Conservation (phyloP, 2,888 invertebrate species). For the Carabus problematicus region DNA sequence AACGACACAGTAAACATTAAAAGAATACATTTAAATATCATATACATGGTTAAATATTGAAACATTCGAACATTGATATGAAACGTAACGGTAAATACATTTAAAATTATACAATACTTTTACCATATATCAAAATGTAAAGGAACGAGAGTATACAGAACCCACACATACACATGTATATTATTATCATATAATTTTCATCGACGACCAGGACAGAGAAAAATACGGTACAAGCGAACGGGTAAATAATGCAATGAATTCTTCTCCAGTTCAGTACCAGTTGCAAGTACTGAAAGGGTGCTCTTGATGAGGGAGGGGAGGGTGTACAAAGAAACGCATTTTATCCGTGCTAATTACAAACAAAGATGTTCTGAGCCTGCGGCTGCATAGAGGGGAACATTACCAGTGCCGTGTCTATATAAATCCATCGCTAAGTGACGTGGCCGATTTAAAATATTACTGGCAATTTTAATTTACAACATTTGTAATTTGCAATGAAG, state of each 20-base stretch:
- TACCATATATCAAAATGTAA: constrained; percentile 27
- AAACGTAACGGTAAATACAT: constrained; percentile 4
- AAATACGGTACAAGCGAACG: not conserved
- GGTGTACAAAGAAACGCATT: constrained; percentile 18
- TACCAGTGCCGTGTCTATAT: no score
- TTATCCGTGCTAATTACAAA: constrained; percentile 19
- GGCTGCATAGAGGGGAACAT: not conserved
- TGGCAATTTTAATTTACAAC: no score
- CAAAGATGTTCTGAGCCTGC: constrained; percentile 3
- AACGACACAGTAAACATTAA: no score
- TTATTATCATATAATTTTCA: constrained; percentile 33
- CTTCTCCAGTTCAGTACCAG: constrained; percentile 1
- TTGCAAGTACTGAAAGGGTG: not conserved
- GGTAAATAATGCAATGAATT: constrained; percentile 27
- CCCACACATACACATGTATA: constrained; percentile 18
- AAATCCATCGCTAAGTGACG: no score
- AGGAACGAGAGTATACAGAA: constrained; percentile 11
- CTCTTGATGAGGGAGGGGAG: not conserved
- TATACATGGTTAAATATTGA: no score
- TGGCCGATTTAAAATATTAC: no score
- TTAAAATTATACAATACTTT: constrained; percentile 34
- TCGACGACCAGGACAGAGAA: constrained; percentile 12
- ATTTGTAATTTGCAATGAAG: no score
- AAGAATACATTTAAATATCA: no score
- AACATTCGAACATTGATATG: no score